Percentiles rank a stretch among this genome's conserved stretches.
phyloP scores from a whole-genome alignment of 2,113 vertebrate species.

The Etia nguti region DNA sequence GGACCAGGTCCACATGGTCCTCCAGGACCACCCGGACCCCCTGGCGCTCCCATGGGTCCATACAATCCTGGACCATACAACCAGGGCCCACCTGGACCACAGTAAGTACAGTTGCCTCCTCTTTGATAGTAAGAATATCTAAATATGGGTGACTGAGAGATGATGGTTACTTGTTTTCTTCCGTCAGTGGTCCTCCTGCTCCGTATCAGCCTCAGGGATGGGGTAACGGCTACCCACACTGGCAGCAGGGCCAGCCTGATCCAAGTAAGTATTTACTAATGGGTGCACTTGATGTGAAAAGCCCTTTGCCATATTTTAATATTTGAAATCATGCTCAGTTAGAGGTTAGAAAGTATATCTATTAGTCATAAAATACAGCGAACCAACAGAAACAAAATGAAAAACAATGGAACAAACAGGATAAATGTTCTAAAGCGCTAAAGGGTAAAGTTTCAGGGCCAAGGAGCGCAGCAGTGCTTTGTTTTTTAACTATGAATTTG shows the following conservation, averaged over 20 bases:
- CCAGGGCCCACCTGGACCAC: slow-evolving; percentile 93
- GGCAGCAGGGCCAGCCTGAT: slow-evolving; percentile 96
- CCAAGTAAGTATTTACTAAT: slow-evolving; percentile 79
- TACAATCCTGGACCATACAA: slow-evolving; percentile 97
- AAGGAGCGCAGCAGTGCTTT: rapidly evolving
- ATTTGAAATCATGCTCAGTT: background rate
- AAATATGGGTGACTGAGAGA: background rate
- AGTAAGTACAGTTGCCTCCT: slow-evolving; percentile 75
- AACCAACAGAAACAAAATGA: background rate
- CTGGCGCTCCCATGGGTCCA: slow-evolving; percentile 90
- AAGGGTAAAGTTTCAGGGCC: background rate
- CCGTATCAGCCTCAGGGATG: slow-evolving; percentile 96
- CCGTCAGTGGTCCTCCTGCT: slow-evolving; percentile 87
- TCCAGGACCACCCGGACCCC: slow-evolving; percentile 88
- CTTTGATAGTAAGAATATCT: rapidly evolving
- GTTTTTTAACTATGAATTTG: background rate
- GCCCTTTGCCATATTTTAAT: background rate
- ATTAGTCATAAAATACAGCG: background rate
- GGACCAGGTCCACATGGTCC: slow-evolving; percentile 93
- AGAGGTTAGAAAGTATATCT: background rate
- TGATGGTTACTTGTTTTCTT: background rate
- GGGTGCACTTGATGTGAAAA: background rate
- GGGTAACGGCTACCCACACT: slow-evolving; percentile 96
- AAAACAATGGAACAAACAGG: background rate
- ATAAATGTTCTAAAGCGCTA: background rate